These are phyloP conservation scores for Trilocha varians DNA, from an alignment of 2,888 invertebrate species.

Conservation along the genomic window DNA sequence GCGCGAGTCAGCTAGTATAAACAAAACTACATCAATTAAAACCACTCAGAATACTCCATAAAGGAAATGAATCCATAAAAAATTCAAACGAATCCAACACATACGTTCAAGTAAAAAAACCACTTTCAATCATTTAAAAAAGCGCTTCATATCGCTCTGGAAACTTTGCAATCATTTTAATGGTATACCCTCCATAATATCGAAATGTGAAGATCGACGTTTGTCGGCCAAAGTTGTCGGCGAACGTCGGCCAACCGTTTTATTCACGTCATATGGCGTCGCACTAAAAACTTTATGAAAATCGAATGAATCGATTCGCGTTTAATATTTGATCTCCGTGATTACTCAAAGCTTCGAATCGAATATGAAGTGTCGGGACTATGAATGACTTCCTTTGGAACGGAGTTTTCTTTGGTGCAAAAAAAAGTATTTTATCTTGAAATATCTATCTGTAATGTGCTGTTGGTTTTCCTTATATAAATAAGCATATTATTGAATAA, in stretches of 20 bases:
- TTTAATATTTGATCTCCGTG: background rate
- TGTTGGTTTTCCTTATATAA: too few relatives aligned
- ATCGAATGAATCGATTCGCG: background rate
- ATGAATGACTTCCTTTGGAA: background rate
- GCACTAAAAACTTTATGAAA: slow-evolving; percentile 4
- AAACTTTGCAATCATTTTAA: slow-evolving; percentile 9
- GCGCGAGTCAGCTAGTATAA: too few relatives aligned
- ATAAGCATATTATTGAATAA: too few relatives aligned
- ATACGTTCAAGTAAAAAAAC: background rate
- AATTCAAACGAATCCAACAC: background rate
- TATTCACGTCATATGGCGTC: slow-evolving; percentile 3
- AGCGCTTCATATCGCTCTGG: slow-evolving; percentile 2
- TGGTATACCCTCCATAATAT: slow-evolving; percentile 3
- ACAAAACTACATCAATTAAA: too few relatives aligned
- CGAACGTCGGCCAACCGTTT: slow-evolving; percentile 1
- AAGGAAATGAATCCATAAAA: too few relatives aligned
- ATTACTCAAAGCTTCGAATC: background rate
- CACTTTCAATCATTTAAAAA: slow-evolving; percentile 1
- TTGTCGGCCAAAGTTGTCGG: background rate
- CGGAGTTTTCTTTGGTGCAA: too few relatives aligned
- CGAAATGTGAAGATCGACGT: background rate
- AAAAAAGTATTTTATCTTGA: too few relatives aligned
- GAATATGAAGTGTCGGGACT: background rate
- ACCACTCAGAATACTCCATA: too few relatives aligned
- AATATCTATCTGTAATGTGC: too few relatives aligned